phyloP scores from a whole-genome alignment of 2,113 vertebrate species.

The Hypocryptadius cinnamomeus region DNA sequence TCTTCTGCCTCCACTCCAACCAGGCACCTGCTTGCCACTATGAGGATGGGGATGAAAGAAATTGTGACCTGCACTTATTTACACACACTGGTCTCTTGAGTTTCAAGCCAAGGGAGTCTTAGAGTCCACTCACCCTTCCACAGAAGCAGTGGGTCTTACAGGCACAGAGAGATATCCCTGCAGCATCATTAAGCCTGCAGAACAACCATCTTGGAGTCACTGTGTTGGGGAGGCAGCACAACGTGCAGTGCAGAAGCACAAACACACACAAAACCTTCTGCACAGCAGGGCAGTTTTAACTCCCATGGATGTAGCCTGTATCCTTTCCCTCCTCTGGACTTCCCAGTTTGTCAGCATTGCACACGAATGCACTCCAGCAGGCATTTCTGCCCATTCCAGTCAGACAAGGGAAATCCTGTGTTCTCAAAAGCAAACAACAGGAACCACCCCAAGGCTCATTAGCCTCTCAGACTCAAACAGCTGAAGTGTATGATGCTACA shows the following conservation, averaged over 20 bases:
- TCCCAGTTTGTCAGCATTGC: neutral
- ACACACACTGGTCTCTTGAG: neutral
- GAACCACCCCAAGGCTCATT: slow-evolving; percentile 15
- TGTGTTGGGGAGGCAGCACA: neutral
- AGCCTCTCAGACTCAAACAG: neutral
- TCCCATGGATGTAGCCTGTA: neutral
- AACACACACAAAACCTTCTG: neutral
- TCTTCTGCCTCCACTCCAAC: neutral
- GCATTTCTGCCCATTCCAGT: slow-evolving; percentile 22
- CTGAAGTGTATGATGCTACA: neutral
- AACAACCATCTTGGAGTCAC: neutral
- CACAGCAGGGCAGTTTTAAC: neutral
- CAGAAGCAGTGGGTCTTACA: neutral
- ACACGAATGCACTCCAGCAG: slow-evolving; percentile 2
- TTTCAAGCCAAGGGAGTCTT: neutral
- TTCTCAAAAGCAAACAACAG: neutral
- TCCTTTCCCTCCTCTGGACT: neutral
- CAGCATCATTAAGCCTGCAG: neutral
- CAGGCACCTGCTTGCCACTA: neutral
- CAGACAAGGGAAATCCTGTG: neutral
- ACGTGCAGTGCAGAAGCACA: neutral
- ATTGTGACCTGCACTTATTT: neutral
- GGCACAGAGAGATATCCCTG: neutral
- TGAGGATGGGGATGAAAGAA: neutral
- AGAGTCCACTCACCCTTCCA: neutral